phyloP scores from a whole-genome alignment of 2,888 invertebrate species.

The Odontothrips loti region DNA sequence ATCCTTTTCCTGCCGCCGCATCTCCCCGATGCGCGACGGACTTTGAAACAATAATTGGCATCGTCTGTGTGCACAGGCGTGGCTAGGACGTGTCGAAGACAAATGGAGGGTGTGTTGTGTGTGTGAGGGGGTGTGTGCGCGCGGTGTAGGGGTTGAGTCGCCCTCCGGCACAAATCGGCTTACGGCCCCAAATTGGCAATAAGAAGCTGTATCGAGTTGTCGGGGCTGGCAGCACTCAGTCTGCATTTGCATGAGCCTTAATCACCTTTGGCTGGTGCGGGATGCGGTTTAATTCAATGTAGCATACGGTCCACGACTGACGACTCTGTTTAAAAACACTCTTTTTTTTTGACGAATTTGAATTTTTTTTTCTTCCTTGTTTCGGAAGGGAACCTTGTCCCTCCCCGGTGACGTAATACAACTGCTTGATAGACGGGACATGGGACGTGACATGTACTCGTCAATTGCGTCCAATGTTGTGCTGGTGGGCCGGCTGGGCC shows the following conservation, averaged over 20 bases:
- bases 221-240: neutral
- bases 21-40: neutral
- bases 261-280: neutral
- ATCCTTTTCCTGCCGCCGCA: neutral
- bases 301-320: neutral
- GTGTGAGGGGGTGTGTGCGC: neutral
- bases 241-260: neutral
- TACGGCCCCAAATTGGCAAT: constrained; percentile 24
- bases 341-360: neutral
- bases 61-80: neutral
- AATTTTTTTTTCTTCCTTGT: neutral
- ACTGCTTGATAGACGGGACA: constrained; percentile 6
- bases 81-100: neutral
- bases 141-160: neutral
- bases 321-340: neutral
- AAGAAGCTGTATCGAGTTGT: constrained; percentile 23
- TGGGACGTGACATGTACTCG: neutral
- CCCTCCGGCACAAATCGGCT: constrained; percentile 23
- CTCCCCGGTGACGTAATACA: neutral
- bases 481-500: neutral
- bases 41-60: constrained; percentile 6
- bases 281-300: no score
- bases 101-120: neutral
- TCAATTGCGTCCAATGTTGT: constrained; percentile 2
- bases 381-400: neutral